phyloP scores from a whole-genome alignment of 2,888 invertebrate genomes.

The Polia nebulosa region DNA sequence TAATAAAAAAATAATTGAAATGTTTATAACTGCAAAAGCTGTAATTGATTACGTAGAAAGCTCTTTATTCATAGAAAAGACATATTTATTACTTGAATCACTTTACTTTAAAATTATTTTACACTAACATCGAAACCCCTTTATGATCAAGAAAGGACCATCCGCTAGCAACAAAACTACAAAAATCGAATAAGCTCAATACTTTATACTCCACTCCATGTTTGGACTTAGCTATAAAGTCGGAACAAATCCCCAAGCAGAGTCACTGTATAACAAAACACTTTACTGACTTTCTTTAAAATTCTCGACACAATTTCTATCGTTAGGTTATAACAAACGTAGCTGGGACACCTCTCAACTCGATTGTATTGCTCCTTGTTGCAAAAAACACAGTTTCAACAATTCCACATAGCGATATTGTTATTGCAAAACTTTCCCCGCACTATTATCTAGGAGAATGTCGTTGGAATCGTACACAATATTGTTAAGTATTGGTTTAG shows the following conservation, averaged over 20 bases:
- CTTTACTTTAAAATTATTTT: background rate
- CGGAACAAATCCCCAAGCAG: slow-evolving; percentile 45
- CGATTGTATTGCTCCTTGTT: slow-evolving; percentile 66
- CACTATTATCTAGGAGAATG: slow-evolving; percentile 52
- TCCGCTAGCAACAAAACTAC: slow-evolving; percentile 20
- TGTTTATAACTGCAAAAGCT: background rate
- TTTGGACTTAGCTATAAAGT: slow-evolving; percentile 49
- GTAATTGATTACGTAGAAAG: background rate
- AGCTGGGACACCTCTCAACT: slow-evolving; percentile 61
- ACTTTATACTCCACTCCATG: slow-evolving; percentile 49
- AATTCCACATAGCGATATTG: slow-evolving; percentile 69
- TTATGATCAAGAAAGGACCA: background rate
- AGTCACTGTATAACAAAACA: slow-evolving; percentile 61
- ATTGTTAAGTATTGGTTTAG: slow-evolving; percentile 61
- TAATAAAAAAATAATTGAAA: background rate
- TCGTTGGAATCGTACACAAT: slow-evolving; percentile 53
- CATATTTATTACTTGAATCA: background rate
- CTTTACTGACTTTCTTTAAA: slow-evolving; percentile 62
- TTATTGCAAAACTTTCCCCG: slow-evolving; percentile 74
- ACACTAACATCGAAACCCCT: background rate
- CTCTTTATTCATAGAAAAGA: too few relatives aligned
- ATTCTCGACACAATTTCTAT: slow-evolving; percentile 63
- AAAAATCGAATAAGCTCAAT: slow-evolving; percentile 50
- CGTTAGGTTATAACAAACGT: slow-evolving; percentile 57
- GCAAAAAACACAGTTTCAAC: slow-evolving; percentile 64